Evolutionary conservation across 1,140 invertebrate species (phyloP), one percentile per base, ranked within the genome.

Genomic region (Ectropis grisescens): DNA sequence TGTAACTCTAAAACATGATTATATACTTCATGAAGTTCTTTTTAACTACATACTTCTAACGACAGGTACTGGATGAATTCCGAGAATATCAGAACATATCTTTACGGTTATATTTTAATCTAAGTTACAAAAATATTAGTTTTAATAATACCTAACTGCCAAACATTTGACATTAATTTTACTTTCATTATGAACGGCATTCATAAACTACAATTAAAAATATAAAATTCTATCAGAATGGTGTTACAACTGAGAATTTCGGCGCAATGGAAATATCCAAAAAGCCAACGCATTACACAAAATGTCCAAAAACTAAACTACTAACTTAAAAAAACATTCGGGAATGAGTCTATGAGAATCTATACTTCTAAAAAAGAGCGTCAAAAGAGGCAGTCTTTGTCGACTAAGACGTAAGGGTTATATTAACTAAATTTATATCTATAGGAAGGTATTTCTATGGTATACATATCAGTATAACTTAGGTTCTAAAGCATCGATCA

Each of bases 241-340:
- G 30, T 37, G 43, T 29, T 58, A 60, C 53, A 62, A 62, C 43
- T 56, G 40, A 31, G 5, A 64, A 55, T 53, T 60, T 50, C 33
- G 23, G 41, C 44, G 41, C 40, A 39, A 36, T 27, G 25, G 41
- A 50, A 48, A 46, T 40, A 31, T 34, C 35, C 30, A 33, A n/a
- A n/a, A n/a, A n/a, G n/a, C n/a, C n/a, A 51, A 47, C 44, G 47
- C 40, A 47, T 47, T 42, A 48, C 44, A 58, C 51, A 58, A 55
- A 53, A 56, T 42, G 46, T 60, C 62, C 52, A 62, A 71, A 61
- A 61, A 31, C 38, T 54, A 47, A 28, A 55, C 50, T 61, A 58
- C 36, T 47, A 60, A 60, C 54, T 58, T 49, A 65, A 51, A 43
- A 41, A 8, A 8, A n/a, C 19, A 33, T 40, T 45, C 34, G 44